Evolutionary conservation across 2,797 vertebrate species (phyloP), one percentile per base, ranked within the genome.

Genomic region (Sebastes vulpes): DNA sequence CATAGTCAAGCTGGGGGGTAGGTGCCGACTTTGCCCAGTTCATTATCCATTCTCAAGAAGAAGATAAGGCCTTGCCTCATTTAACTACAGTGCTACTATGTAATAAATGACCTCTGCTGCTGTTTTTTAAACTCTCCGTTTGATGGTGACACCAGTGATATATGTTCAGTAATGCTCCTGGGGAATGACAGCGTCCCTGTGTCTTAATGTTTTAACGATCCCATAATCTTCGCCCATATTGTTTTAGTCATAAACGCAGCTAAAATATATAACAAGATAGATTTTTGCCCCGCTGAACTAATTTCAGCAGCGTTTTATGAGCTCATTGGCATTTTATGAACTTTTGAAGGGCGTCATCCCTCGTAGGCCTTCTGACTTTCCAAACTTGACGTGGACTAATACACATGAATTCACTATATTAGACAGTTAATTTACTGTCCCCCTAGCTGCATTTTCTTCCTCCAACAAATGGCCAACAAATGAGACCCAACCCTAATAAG

Each of bases 261-360:
- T 73, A 20, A 71, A 81, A 79, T 65, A 78, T 46, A 48, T 8
- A 52, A 61, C 53, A 42, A 50, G 59, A 72, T 46, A 54, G 64
- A 72, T 67, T 79, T 48, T n/a, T 31, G 18, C n/a, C 46, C 31
- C 1, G 3, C 11, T 52, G 16, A 79, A 61, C 31, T 65, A 32
- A 77, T 81, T 83, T 81, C 52, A 53, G 64, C 11, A 54, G 25
- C 50, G 16, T 79, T 85, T 85, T 67, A 89, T 29, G 70, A 61
- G 75, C 78, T 85, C 77, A 4, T 67, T 74, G 68, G 61, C 72
- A 79, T 87, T 89, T 80, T 69, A 77, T 79, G 12, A 82, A 84
- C 65, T 81, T 85, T 80, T 80, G 25, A 75, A 63, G 69, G 57
- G 26, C 10, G 1, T 75, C 52, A 52, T 54, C 25, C 59, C 35